phyloP scores from a whole-genome alignment of 2,797 vertebrate genomes.

The Enteromius trimaculatus region DNA sequence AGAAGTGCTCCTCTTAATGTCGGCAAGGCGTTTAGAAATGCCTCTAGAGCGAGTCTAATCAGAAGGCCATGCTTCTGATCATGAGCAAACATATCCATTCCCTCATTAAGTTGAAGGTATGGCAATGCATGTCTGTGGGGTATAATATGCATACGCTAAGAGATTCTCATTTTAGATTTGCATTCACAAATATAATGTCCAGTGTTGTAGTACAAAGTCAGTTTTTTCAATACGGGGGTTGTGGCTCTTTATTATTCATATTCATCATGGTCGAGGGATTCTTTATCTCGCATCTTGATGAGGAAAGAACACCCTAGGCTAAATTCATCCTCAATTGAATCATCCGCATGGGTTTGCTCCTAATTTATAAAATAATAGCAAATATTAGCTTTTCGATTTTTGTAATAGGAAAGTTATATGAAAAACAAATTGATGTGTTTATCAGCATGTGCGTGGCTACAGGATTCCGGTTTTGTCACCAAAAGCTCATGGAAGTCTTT shows the following conservation, averaged over 20 bases:
- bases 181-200: slow-evolving; percentile 58
- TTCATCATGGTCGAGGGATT: slow-evolving; percentile 39
- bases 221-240: slow-evolving; percentile 24
- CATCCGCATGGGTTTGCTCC: not conserved
- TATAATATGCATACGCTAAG: slow-evolving; percentile 63
- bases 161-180: slow-evolving; percentile 73
- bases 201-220: slow-evolving; percentile 29
- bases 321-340: slow-evolving; percentile 23
- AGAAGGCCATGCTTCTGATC: slow-evolving; percentile 60
- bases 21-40: slow-evolving; percentile 48
- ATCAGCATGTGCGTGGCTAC: not conserved
- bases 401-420: not conserved
- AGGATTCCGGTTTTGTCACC: not conserved
- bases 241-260: slow-evolving; percentile 39
- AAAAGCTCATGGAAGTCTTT: not conserved
- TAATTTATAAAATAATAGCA: slow-evolving; percentile 18
- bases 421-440: not conserved
- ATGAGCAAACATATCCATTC: slow-evolving; percentile 71
- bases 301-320: slow-evolving; percentile 19
- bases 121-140: slow-evolving; percentile 71
- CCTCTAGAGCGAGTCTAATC: slow-evolving; percentile 54
- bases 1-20: slow-evolving; percentile 58
- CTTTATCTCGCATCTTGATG: slow-evolving; percentile 29
- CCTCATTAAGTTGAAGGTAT: slow-evolving; percentile 79
- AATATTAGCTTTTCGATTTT: not conserved